Conservation (phyloP, 2,113 vertebrate genomes). For the Anser cygnoides region DNA sequence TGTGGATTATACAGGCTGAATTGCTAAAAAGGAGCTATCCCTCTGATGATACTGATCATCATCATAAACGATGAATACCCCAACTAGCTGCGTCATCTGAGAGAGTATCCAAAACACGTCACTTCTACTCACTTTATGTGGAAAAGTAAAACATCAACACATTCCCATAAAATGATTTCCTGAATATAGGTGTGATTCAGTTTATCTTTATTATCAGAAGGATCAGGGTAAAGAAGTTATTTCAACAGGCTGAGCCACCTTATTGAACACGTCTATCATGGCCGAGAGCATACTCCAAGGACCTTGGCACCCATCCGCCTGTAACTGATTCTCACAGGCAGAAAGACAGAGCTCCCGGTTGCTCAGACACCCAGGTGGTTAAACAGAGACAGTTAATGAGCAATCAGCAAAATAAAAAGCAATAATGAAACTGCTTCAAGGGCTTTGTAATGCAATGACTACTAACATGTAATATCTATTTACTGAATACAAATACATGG, state of each 20-base stretch:
- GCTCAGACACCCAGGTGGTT: constrained; percentile 35
- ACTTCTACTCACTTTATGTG: fast-evolving
- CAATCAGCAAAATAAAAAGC: constrained; percentile 59
- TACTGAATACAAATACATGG: background rate
- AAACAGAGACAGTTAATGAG: constrained; percentile 24
- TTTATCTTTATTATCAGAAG: background rate
- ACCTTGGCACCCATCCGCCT: constrained; percentile 33
- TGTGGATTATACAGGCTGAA: background rate
- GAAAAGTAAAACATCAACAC: background rate
- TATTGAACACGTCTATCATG: constrained; percentile 4
- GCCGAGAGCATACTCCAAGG: constrained; percentile 11
- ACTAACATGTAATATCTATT: background rate
- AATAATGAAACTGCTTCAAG: constrained; percentile 42
- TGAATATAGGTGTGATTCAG: background rate
- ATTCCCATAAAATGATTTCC: background rate
- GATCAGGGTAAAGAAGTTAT: background rate
- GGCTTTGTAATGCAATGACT: constrained; percentile 33
- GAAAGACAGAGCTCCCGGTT: constrained; percentile 46
- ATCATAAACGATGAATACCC: background rate
- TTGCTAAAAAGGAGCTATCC: background rate
- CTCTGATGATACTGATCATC: background rate
- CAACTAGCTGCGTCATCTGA: background rate
- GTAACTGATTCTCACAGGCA: constrained; percentile 29
- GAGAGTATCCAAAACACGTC: background rate
- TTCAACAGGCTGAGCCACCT: background rate